Percentiles rank a stretch among this genome's conserved stretches.
Evolutionary conservation across 2,113 vertebrate species (phyloP).

Genomic region (Fulmarus glacialis): DNA sequence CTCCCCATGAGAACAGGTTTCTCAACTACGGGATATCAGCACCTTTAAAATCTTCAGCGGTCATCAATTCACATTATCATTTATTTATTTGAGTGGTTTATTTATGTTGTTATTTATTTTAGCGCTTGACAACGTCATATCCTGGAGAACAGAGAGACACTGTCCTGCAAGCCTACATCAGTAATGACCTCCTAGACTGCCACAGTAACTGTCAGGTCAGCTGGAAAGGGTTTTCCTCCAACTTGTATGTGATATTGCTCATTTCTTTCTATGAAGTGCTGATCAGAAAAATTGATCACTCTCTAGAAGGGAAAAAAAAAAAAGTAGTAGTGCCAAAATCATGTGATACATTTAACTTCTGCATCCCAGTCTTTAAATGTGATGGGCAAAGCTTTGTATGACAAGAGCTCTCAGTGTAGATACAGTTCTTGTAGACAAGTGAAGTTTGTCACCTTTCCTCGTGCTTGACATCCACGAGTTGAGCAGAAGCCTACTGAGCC

Average conservation of each 20-base stretch:
- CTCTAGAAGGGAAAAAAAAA: background rate
- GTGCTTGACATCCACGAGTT: background rate
- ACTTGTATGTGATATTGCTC: background rate
- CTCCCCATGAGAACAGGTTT: background rate
- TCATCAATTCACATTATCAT: background rate
- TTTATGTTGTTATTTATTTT: background rate
- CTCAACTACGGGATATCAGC: background rate
- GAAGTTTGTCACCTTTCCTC: background rate
- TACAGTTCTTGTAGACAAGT: background rate
- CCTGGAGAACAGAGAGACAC: slow-evolving; percentile 95
- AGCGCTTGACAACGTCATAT: slow-evolving; percentile 93
- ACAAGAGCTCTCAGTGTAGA: background rate
- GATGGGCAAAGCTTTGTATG: background rate
- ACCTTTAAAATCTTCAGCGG: background rate
- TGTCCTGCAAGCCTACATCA: slow-evolving; percentile 90
- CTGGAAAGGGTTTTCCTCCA: background rate
- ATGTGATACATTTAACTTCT: background rate
- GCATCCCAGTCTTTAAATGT: background rate
- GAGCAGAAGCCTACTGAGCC: background rate
- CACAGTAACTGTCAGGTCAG: slow-evolving; percentile 77
- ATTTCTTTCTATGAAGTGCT: background rate
- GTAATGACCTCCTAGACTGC: slow-evolving; percentile 88
- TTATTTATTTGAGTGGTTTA: background rate
- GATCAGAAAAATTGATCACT: background rate
- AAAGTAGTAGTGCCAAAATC: background rate